Evolutionary conservation across 2,888 invertebrate genomes (phyloP).

Genomic region (Prostheceraeus crozeri): DNA sequence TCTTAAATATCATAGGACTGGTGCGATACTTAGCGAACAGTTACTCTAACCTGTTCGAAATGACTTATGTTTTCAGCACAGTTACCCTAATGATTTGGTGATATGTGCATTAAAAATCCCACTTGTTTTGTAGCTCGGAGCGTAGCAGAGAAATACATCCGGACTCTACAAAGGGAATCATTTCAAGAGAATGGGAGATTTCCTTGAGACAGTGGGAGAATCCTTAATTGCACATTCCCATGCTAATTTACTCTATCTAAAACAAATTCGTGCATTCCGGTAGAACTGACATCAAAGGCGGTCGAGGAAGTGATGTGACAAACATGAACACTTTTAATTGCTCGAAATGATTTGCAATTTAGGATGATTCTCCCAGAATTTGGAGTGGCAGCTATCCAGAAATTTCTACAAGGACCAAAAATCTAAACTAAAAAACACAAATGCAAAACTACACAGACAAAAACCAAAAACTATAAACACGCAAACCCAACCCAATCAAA

Average conservation of each 20-base stretch:
- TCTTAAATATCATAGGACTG: too few species aligned
- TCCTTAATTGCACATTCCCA: slow-evolving; percentile 74
- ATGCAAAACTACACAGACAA: too few species aligned
- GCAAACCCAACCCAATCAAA: too few species aligned
- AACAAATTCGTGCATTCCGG: slow-evolving; percentile 73
- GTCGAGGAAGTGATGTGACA: slow-evolving; percentile 43
- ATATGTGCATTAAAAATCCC: too few species aligned
- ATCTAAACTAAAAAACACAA: too few species aligned
- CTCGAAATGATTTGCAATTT: background rate
- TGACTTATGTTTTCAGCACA: too few species aligned
- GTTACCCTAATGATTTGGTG: too few species aligned
- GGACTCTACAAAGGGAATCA: slow-evolving; percentile 59
- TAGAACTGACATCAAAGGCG: slow-evolving; percentile 66
- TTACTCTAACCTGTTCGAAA: too few species aligned
- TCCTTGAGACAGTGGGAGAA: slow-evolving; percentile 78
- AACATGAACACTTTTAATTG: slow-evolving; percentile 3
- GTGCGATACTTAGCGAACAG: too few species aligned
- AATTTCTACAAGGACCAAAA: too few species aligned
- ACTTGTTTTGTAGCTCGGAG: slow-evolving; percentile 23
- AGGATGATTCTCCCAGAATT: background rate
- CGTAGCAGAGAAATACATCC: slow-evolving; percentile 69
- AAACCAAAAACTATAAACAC: too few species aligned
- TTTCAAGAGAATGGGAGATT: slow-evolving; percentile 82
- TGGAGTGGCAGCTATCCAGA: background rate
- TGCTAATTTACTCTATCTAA: slow-evolving; percentile 68